Evolutionary conservation across 2,888 invertebrate species (phyloP).

Genomic region (Rhorus exstirpatorius): DNA sequence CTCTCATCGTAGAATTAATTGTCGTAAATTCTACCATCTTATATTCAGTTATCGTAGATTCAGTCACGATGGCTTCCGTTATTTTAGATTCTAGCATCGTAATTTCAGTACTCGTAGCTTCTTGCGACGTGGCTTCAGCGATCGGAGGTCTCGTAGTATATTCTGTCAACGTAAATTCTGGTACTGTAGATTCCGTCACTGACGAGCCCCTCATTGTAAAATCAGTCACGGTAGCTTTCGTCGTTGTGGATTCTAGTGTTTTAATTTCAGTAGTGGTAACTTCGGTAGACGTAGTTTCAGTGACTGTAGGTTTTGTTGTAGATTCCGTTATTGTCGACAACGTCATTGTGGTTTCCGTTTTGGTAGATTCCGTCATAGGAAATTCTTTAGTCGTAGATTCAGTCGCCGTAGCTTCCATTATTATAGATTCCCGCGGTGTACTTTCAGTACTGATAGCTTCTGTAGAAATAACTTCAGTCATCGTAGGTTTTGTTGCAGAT

Average conservation of each 20-base stretch:
- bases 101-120: conserved; percentile 8
- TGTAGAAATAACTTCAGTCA: conserved; percentile 13
- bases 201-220: conserved; percentile 20
- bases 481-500: no score
- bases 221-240: conserved; percentile 8
- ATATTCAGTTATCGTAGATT: neutral
- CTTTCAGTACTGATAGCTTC: conserved; percentile 1
- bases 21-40: conserved; percentile 33
- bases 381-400: conserved; percentile 36
- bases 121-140: conserved; percentile 35
- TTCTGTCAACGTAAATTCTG: no score
- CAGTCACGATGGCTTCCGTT: conserved; percentile 18
- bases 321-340: conserved; percentile 11
- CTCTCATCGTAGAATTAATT: conserved; percentile 22
- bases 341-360: conserved; percentile 20
- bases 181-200: conserved; percentile 41
- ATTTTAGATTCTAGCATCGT: neutral
- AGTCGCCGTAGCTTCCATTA: neutral
- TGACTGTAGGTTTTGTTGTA: neutral
- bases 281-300: no score
- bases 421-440: neutral
- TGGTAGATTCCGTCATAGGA: conserved; percentile 1
- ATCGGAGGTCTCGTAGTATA: neutral
- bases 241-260: no score
- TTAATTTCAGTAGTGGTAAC: no score